Percentiles rank a stretch among this genome's conserved stretches.
phyloP scores from a whole-genome alignment of 64 coral and sea anemone genomes.

The Exaiptasia diaphana region DNA sequence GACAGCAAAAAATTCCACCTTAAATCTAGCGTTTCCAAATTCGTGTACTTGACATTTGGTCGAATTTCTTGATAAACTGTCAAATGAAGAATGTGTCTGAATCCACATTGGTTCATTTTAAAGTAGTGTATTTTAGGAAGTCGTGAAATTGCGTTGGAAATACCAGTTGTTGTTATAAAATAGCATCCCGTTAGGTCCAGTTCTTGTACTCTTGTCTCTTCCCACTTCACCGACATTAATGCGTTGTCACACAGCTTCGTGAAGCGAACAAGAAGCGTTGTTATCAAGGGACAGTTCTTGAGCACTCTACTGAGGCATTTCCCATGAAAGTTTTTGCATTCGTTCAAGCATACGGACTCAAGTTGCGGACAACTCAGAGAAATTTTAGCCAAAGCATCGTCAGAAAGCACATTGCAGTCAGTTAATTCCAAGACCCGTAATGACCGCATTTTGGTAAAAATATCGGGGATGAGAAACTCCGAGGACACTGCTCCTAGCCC shows the following conservation, averaged over 20 bases:
- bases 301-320: constrained; percentile 76
- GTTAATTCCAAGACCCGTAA: constrained; percentile 90
- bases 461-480: constrained; percentile 77
- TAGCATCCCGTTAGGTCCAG: constrained; percentile 99
- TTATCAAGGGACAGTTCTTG: constrained; percentile 68
- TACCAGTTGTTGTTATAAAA: constrained; percentile 92
- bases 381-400: constrained; percentile 85
- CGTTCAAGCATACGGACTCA: constrained; percentile 96
- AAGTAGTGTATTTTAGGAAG: constrained; percentile 86
- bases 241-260: constrained; percentile 88
- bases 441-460: constrained; percentile 92
- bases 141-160: constrained; percentile 82
- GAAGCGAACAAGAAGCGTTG: constrained; percentile 88
- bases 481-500: constrained; percentile 88
- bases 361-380: constrained; percentile 81
- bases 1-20: constrained; percentile 99
- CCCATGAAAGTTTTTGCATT: constrained; percentile 95
- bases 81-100: constrained; percentile 90
- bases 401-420: constrained; percentile 74
- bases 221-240: constrained; percentile 90
- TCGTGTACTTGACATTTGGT: constrained; percentile 64
- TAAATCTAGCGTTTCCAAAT: constrained; percentile 85
- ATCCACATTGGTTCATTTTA: constrained; percentile 99
- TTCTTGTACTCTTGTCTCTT: constrained; percentile 66
- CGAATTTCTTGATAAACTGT: constrained; percentile 95